Evolutionary conservation across 2,888 invertebrate genomes (phyloP), one percentile per base, ranked within the genome.

Genomic region (Agrilus biguttatus): DNA sequence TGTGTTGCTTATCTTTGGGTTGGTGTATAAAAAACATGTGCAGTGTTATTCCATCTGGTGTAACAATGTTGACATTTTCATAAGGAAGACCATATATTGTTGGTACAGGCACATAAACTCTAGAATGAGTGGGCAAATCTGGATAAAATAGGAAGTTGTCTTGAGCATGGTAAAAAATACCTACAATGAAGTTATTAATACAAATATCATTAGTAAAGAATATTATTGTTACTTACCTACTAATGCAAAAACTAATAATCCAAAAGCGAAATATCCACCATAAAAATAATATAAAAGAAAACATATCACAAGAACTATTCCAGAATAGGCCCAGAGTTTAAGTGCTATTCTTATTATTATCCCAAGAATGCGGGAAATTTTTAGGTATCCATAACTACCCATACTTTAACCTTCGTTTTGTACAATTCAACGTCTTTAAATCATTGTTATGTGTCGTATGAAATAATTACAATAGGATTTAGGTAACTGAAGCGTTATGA

Each of bases 91-190:
- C 83, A 61, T 84, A 85, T 62, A 82, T 80, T 44, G 84, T 82
- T 8, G 93, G 95, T 49, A 86, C 79, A 46, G 89, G 83, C 45
- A 95, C 83, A 65, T 86, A 91, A 37, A 85, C 75, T 52, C 93
- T 75, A 0, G 93, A 89, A 65, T 91, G 88, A 13, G 82, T 76
- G 33, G 93, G 93, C 55, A 88, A 75, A 59, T 90, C 85, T 4
- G 95, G 93, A 65, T 90, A 88, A 63, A 86, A 95, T 4, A 95
- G 67, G 37, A 93, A 70, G 56, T 79, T 72, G 64, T 90, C 93
- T 66, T 92, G 89, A 42, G 83, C 83, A 61, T 80, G 80, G 66
- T 92, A 93, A 40, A 91, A 69, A 51, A 87, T 76, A 46, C 82
- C 89, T 87, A 61, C 34, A 68, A 67, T 48, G 47, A 45, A 39